Percentiles rank a stretch among this genome's conserved stretches.
Evolutionary conservation across 2,888 invertebrate species (phyloP).

Genomic region (Epirrhoe alternata): DNA sequence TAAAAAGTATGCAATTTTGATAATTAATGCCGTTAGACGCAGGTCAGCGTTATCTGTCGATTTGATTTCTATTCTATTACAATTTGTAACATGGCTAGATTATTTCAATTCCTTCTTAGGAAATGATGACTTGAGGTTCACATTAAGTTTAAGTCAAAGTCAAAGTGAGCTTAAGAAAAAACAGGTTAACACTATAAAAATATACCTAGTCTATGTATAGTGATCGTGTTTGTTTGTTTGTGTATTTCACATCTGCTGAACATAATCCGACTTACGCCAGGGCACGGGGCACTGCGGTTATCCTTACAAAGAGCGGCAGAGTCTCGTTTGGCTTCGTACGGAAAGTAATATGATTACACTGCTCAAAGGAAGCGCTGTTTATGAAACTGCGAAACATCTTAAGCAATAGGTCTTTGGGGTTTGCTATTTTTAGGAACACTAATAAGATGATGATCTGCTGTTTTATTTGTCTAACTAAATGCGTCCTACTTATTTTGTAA

Average conservation of each 20-base stretch:
- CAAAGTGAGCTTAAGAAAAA: no score
- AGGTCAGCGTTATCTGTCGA: no score
- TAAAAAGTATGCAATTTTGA: no score
- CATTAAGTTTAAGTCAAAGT: no score
- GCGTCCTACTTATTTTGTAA: no score
- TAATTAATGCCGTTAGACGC: no score
- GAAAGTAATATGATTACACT: constrained; percentile 31
- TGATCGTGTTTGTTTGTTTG: no score
- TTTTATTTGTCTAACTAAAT: background rate
- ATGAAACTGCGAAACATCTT: constrained; percentile 24
- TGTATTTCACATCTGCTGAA: constrained; percentile 15
- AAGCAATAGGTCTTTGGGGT: constrained; percentile 1
- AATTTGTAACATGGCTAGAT: no score
- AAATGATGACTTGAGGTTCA: no score
- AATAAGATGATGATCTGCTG: background rate
- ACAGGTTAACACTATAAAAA: no score
- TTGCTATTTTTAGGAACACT: background rate
- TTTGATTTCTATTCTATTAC: no score
- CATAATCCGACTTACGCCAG: background rate
- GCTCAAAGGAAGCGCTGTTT: constrained; percentile 26
- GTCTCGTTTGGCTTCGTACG: constrained; percentile 21
- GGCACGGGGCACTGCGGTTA: constrained; percentile 28
- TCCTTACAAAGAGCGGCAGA: constrained; percentile 32
- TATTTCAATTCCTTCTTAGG: no score
- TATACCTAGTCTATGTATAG: background rate